phyloP scores from a whole-genome alignment of 2,888 invertebrate genomes.

The Griposia aprilina region DNA sequence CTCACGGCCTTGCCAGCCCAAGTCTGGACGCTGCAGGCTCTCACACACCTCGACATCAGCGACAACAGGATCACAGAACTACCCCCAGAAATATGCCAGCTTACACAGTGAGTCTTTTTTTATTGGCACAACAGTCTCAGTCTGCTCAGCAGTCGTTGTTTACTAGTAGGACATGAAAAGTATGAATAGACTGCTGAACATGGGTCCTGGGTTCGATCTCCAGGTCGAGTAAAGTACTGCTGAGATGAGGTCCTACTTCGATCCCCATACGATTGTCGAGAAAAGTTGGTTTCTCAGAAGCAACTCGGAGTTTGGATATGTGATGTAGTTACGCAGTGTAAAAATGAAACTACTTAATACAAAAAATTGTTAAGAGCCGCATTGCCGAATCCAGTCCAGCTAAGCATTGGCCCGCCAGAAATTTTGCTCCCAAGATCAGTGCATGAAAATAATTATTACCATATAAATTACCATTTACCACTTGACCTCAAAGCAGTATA shows the following conservation, averaged over 20 bases:
- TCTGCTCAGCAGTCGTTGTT: neutral
- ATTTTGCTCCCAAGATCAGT: neutral
- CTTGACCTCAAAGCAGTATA: too few relatives aligned
- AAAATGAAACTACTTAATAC: neutral
- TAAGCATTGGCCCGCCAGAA: too few relatives aligned
- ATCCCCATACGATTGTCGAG: too few relatives aligned
- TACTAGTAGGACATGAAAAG: neutral
- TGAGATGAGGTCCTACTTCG: neutral
- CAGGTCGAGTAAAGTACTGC: neutral
- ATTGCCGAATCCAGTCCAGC: neutral
- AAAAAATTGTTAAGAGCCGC: neutral
- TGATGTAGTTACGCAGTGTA: neutral
- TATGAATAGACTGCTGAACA: neutral
- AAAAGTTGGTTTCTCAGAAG: neutral
- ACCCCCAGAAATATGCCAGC: slow-evolving; percentile 91
- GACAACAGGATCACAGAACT: slow-evolving; percentile 92
- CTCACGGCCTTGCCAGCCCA: slow-evolving; percentile 91
- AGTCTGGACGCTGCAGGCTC: slow-evolving; percentile 90
- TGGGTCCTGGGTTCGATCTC: neutral
- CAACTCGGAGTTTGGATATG: neutral
- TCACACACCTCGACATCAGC: slow-evolving; percentile 92
- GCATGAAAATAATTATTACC: neutral
- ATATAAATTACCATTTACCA: neutral
- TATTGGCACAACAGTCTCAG: neutral
- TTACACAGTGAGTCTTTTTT: slow-evolving; percentile 81